These are phyloP conservation scores for Cephus nigrinus DNA, from an alignment of 2,888 invertebrate species.

Conservation along the genomic window DNA sequence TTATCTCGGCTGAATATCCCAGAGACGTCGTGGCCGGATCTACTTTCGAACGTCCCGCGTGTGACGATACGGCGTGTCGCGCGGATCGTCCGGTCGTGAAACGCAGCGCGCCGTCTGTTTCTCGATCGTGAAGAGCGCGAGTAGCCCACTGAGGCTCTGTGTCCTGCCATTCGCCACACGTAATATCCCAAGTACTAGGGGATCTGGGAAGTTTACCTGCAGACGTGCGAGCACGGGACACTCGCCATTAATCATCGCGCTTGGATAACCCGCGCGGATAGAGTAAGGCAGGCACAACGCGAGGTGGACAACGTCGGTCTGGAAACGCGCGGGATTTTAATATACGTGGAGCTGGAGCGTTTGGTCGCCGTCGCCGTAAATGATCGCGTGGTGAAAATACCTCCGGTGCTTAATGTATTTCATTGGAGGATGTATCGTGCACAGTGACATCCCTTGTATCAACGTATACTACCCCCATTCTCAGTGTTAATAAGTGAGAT, in stretches of 20 bases:
- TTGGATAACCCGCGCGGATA: background rate
- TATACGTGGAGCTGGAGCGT: background rate
- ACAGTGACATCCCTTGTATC: slow-evolving; percentile 25
- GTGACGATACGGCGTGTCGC: background rate
- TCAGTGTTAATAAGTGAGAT: background rate
- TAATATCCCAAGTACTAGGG: background rate
- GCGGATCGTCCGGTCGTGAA: background rate
- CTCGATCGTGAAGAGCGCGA: background rate
- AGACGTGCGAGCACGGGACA: background rate
- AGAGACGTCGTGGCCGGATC: background rate
- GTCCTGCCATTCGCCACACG: background rate
- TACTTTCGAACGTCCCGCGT: background rate
- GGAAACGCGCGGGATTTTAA: background rate
- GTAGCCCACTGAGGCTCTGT: background rate
- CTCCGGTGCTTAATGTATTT: background rate
- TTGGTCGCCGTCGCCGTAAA: background rate
- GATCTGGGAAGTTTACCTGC: background rate
- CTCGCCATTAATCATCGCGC: background rate
- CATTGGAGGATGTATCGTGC: slow-evolving; percentile 29
- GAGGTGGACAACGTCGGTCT: background rate
- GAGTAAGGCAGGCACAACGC: background rate
- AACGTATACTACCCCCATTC: background rate
- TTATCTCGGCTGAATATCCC: background rate
- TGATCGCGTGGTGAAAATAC: background rate
- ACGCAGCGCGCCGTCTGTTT: background rate